Evolutionary conservation across 92 coral and sea anemone genomes (phyloP).

Genomic region (Pocillopora meandrina): DNA sequence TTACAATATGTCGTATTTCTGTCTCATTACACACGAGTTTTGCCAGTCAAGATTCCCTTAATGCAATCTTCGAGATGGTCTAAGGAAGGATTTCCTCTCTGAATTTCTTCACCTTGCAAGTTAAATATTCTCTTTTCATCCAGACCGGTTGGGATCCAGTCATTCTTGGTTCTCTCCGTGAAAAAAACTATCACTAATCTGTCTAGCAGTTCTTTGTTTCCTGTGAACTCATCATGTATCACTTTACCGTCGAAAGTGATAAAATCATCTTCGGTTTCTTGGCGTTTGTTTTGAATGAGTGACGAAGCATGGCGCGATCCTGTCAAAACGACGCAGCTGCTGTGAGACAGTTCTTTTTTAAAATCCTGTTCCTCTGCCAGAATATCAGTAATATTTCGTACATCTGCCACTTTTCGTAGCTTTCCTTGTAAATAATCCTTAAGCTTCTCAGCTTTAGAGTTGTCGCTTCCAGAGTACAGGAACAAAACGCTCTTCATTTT

Average conservation of each 20-base stretch:
- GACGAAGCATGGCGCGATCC: constrained; percentile 53
- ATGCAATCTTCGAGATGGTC: constrained; percentile 54
- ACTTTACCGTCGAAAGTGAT: constrained; percentile 55
- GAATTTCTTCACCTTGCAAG: constrained; percentile 22
- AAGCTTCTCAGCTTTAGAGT: constrained; percentile 45
- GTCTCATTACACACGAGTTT: background rate
- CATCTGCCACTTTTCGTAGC: constrained; percentile 42
- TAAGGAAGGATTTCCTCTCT: constrained; percentile 23
- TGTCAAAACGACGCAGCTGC: constrained; percentile 44
- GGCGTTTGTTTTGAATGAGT: constrained; percentile 29
- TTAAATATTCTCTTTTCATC: constrained; percentile 44
- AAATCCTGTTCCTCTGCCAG: constrained; percentile 51
- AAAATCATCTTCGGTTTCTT: constrained; percentile 54
- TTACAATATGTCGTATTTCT: too few relatives aligned
- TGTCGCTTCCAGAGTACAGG: constrained; percentile 51
- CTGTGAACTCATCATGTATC: constrained; percentile 44
- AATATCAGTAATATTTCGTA: constrained; percentile 39
- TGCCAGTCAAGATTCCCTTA: constrained; percentile 46
- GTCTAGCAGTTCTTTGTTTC: constrained; percentile 9
- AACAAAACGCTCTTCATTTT: constrained; percentile 47
- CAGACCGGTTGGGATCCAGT: constrained; percentile 51
- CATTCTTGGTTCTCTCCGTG: constrained; percentile 2
- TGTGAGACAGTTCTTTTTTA: constrained; percentile 29
- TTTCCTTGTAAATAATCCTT: constrained; percentile 45
- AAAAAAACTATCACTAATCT: constrained; percentile 52